Evolutionary conservation across 1,140 invertebrate species (phyloP).

Genomic region (Drosophila neocordata): DNA sequence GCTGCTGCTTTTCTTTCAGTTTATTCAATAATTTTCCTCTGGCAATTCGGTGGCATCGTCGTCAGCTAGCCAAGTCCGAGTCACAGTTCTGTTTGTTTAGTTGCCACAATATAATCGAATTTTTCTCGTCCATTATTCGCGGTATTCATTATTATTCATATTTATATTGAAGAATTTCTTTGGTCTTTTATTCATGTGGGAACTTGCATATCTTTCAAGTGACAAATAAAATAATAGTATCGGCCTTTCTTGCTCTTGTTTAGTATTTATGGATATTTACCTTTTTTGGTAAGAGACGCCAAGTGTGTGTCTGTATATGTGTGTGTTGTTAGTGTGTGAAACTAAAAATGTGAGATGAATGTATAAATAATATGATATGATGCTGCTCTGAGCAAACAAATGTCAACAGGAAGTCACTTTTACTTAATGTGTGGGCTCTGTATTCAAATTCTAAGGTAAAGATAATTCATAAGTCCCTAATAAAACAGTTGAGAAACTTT

Average conservation of each 20-base stretch:
- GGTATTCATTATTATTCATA: constrained; percentile 25
- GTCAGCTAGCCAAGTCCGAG: not conserved
- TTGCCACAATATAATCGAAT: constrained; percentile 59
- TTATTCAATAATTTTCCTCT: constrained; percentile 66
- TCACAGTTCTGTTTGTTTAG: constrained; percentile 73
- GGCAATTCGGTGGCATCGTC: constrained; percentile 16
- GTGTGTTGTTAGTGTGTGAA: not conserved
- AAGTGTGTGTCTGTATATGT: constrained; percentile 27
- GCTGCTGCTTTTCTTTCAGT: constrained; percentile 27
- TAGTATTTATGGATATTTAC: constrained; percentile 35
- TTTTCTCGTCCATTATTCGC: no score
- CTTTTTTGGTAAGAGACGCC: constrained; percentile 26
- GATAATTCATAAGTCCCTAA: no score
- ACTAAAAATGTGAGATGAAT: no score
- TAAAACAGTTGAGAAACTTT: no score
- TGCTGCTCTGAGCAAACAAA: no score
- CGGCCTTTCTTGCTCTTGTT: no score
- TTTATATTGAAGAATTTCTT: constrained; percentile 26
- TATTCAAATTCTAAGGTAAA: no score
- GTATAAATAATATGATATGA: no score
- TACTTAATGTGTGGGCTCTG: no score
- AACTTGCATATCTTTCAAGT: not conserved
- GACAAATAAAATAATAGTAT: not conserved
- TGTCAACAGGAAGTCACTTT: no score
- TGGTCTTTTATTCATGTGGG: no score